Base-by-base conservation (phyloP, 2,113 vertebrate genomes). In the Dasyprocta punctata region DNA sequence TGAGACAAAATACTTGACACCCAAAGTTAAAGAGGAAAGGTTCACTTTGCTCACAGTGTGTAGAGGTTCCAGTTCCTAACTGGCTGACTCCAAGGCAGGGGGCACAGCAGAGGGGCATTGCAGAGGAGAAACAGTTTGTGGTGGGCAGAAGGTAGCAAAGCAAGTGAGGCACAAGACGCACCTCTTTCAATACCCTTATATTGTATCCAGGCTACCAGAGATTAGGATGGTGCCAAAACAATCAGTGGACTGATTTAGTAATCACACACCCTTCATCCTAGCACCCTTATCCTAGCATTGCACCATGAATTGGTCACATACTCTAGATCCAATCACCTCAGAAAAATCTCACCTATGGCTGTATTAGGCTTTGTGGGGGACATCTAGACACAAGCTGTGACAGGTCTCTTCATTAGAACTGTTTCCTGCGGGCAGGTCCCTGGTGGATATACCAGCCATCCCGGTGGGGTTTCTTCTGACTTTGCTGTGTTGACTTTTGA, bases 401-500 rank as follows among this genome's bases (percentile, higher is more conserved):
- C 41, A 47, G 41, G 41, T 75, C 73, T 71, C 80, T 77, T 83
- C 60, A 4, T 54, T 33, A n/a, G 52, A 75, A 12, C 30, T 20
- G 3, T 38, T 88, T 91, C 77, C 90, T 86, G 83, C 30, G 14
- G 33, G 83, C 41, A 30, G 26, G 20, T 56, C 17, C 20, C 54
- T 0, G 44, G 41, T 4, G 41, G 63, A 58, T 1, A 22, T 4
- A 4, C 41, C 36, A 12, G 52, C 54, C 47, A 69, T 24, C 49
- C 49, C 36, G 20, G 16, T 4, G 9, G 8, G 60, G 33, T 1
- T 20, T 14, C 33, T 33, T n/a, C 84, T 52, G 2, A 1, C 20
- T 11, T 20, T 63, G 7, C 10, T 5, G 0, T 14, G 16, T 11
- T 9, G 56, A 22, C 41, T 14, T 22, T 2, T 33, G 30, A 24